These are phyloP conservation scores for Seira sanloemensis DNA, from an alignment of 2,888 invertebrate species.

Conservation along the genomic window DNA sequence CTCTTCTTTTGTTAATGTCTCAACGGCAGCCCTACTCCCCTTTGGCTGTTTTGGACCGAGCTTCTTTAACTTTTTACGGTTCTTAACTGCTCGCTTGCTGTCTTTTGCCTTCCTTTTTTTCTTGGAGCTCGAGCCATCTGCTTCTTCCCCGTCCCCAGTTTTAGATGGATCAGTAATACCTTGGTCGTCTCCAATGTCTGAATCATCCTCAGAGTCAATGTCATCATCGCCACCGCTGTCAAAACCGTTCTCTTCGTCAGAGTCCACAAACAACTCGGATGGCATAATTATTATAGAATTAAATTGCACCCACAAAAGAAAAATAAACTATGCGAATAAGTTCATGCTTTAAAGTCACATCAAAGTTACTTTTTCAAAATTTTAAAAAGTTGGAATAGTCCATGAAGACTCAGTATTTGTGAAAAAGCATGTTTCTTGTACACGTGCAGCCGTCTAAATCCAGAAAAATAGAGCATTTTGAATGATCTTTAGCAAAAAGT, in stretches of 20 bases:
- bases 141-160: slow-evolving; percentile 11
- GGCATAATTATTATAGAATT: too few relatives aligned
- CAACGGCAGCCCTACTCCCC: slow-evolving; percentile 8
- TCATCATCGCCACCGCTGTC: slow-evolving; percentile 3
- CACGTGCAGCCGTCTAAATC: too few relatives aligned
- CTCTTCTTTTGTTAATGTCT: slow-evolving; percentile 45
- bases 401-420: too few relatives aligned
- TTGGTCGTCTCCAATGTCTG: slow-evolving; percentile 13
- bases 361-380: too few relatives aligned
- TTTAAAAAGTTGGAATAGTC: too few relatives aligned
- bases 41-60: slow-evolving; percentile 35
- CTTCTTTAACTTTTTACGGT: slow-evolving; percentile 42
- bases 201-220: slow-evolving; percentile 5
- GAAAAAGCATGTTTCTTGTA: too few relatives aligned
- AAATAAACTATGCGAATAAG: too few relatives aligned
- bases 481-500: too few relatives aligned
- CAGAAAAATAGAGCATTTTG: too few relatives aligned
- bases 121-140: too few relatives aligned
- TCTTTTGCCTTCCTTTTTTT: slow-evolving; percentile 37
- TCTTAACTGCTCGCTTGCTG: neutral
- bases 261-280: slow-evolving; percentile 56
- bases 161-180: neutral
- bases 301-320: too few relatives aligned
- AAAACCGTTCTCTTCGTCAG: slow-evolving; percentile 36
- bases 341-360: too few relatives aligned